Conservation (phyloP, 2,113 vertebrate species). For the Danio rerio region DNA sequence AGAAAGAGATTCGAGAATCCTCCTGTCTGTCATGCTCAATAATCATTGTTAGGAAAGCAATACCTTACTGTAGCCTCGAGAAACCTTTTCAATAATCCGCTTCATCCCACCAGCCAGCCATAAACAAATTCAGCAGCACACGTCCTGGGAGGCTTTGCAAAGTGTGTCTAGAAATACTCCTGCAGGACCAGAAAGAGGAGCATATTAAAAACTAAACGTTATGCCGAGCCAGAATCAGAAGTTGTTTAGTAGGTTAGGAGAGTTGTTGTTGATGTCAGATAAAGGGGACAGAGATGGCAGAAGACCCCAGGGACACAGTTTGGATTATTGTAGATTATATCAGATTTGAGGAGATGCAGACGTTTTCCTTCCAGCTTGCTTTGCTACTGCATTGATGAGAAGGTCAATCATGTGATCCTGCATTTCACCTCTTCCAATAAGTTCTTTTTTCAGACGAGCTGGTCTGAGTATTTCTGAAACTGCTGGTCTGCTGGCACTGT, state of each 20-base stretch:
- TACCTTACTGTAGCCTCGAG: slow-evolving; percentile 27
- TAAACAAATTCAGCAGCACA: slow-evolving; percentile 16
- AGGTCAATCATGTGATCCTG: not conserved
- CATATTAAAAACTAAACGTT: slow-evolving; percentile 45
- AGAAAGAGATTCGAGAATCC: slow-evolving; percentile 27
- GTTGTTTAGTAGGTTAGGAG: slow-evolving; percentile 32
- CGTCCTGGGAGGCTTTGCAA: not conserved
- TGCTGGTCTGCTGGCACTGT: too few relatives aligned
- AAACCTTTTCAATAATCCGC: slow-evolving; percentile 42
- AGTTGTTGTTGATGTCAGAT: not conserved
- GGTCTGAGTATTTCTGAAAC: too few relatives aligned
- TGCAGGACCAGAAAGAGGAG: slow-evolving; percentile 9
- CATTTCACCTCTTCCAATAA: not conserved
- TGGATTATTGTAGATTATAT: slow-evolving; percentile 23
- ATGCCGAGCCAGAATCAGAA: slow-evolving; percentile 15
- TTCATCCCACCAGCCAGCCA: not conserved
- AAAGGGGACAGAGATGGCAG: slow-evolving; percentile 2
- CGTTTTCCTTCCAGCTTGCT: not conserved
- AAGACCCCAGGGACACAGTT: not conserved
- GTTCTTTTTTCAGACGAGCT: not conserved
- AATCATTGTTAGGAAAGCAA: slow-evolving; percentile 62
- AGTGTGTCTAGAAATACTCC: slow-evolving; percentile 36
- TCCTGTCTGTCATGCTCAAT: slow-evolving; percentile 14
- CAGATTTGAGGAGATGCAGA: slow-evolving; percentile 19
- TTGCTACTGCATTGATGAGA: slow-evolving; percentile 14